Evolutionary conservation across 1,140 invertebrate genomes (phyloP), one percentile per base, ranked within the genome.

Genomic region (Macrotrachela quadricornifera): DNA sequence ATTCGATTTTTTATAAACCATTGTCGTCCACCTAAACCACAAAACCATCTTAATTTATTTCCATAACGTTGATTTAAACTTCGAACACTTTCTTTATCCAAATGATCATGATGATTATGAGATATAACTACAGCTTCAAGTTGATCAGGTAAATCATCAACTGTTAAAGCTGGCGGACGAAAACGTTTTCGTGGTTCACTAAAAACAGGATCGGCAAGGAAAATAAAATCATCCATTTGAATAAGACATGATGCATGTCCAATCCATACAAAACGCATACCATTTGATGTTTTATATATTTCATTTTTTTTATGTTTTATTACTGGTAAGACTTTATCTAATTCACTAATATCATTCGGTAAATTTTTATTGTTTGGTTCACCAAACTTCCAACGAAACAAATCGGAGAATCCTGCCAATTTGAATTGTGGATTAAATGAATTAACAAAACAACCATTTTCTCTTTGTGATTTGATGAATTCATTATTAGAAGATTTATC

Each of bases 31-130:
- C 70, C 1, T 74, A 70, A 60, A 66, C 73, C 73, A 71, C 75
- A 21, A 30, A 56, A 56, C 46, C 50, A 53, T 11, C 67, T 67
- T 60, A 68, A 71, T 36, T 59, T 56, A 37, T 55, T 54, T 58
- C 47, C 57, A 59, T 45, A 52, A 39, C 42, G 62, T 59, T 17
- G 49, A 57, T 69, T 63, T 37, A 73, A 57, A 13, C 58, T 44
- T 9, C 45, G 47, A 1, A 75, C 70, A n/a, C 65, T 63, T 17
- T 62, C 56, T 16, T 57, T 51, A 58, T 75, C 72, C 17, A 75
- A 58, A 63, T 75, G 74, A 60, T 75, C 74, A 55, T 73, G 75
- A 62, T 75, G 74, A 59, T 71, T 71, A 56, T 75, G 74, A 47
- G 72, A 74, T 49, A 75, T 74, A 12, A 75, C 56, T 10, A 74